These are phyloP conservation scores for Ginglymostoma cirratum DNA, from an alignment of 2,113 vertebrate species.

Conservation along the genomic window DNA sequence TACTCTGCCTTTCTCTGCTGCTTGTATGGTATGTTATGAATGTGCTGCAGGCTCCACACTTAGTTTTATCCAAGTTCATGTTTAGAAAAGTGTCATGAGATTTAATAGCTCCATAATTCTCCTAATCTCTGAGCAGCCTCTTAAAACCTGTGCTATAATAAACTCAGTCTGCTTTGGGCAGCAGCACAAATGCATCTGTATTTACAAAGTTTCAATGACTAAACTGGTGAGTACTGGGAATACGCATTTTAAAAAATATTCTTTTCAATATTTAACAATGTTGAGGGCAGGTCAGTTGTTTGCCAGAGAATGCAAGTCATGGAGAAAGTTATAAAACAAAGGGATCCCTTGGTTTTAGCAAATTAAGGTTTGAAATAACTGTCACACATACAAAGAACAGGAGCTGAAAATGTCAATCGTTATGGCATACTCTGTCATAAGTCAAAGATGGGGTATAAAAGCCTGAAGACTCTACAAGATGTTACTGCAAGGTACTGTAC, in stretches of 20 bases:
- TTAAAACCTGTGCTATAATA: not conserved
- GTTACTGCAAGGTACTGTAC: not conserved
- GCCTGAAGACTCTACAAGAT: not conserved
- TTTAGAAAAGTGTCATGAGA: conserved; percentile 31
- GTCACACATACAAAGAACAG: not conserved
- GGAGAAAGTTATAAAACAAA: not conserved
- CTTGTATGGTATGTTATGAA: conserved; percentile 36
- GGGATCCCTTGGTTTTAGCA: not conserved
- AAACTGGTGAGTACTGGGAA: not conserved
- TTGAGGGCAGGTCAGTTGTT: not conserved
- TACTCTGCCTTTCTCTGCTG: conserved; percentile 12
- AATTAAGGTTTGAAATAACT: not conserved
- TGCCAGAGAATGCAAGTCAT: not conserved
- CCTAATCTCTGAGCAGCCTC: not conserved
- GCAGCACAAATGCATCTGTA: not conserved
- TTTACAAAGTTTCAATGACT: not conserved
- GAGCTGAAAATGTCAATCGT: not conserved
- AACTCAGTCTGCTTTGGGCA: not conserved
- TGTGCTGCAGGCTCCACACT: conserved; percentile 9
- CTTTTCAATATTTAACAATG: not conserved
- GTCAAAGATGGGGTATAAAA: not conserved
- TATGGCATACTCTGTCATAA: not conserved
- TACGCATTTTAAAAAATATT: not conserved
- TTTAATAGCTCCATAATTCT: conserved; percentile 32
- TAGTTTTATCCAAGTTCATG: conserved; percentile 29